Evolutionary conservation across 2,113 vertebrate species (phyloP), one percentile per base, ranked within the genome.

Genomic region (Thalassoma bifasciatum): DNA sequence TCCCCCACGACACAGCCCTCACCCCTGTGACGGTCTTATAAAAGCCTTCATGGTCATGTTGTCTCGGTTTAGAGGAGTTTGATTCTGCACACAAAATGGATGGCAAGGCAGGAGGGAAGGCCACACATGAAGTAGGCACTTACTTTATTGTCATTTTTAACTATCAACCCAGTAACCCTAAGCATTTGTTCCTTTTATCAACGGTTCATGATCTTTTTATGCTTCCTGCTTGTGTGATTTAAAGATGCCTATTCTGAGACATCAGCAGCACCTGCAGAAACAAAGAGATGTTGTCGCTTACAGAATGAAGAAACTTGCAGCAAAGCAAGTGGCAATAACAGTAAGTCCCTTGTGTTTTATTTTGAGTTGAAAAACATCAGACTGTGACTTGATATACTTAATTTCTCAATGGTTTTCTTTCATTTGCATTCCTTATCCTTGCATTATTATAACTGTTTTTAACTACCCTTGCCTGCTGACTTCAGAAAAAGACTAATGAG

Each of bases 291-390:
- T 58, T 40, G 13, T 93, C n/a, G 37, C 70, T 17, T 80, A 70
- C 73, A 79, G 83, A 59, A 91, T 91, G 74, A 86, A 90, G 79
- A 91, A 90, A 63, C 68, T 91, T 47, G 84, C 86, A 24, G 85
- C 81, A 2, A 92, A 90, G 66, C 85, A 91, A 70, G 69, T 57
- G 14, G 86, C 85, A 40, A 79, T 92, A 58, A 85, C 59, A 37
- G 88, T 92, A 79, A 91, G 86, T 85, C 30, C 26, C 12, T 23
- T 11, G 19, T 30, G 34, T 23, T 60, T 23, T 47, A 37, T 1
- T 67, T 22, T 40, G 51, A 19, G 50, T 37, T 21, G 46, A 44
- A 16, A 44, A 66, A 10, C 22, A 13, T 42, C 34, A 42, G 50
- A 61, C 8, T 23, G 12, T 4, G 38, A 9, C n/a, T 16, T 77